Evolutionary conservation across 2,797 vertebrate species (phyloP).

Genomic region (Helostoma temminkii): DNA sequence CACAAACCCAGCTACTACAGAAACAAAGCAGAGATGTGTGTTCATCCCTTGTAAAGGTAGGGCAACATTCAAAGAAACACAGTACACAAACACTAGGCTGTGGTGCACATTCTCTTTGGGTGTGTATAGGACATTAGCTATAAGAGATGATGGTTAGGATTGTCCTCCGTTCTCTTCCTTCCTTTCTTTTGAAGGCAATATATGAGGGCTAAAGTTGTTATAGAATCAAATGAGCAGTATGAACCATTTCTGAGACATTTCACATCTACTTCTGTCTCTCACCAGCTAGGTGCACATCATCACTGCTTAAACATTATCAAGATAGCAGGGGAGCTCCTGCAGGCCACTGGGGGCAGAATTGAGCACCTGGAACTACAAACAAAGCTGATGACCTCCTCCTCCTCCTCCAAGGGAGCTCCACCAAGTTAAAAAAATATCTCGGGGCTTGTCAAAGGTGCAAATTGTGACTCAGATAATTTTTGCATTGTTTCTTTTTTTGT

Average conservation of each 20-base stretch:
- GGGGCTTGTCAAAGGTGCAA: conserved; percentile 76
- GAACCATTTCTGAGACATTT: conserved; percentile 6
- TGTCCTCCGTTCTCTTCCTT: background rate
- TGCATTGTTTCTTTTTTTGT: background rate
- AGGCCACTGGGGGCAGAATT: conserved; percentile 58
- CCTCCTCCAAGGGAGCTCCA: conserved; percentile 70
- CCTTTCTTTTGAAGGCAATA: conserved; percentile 18
- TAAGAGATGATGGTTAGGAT: conserved; percentile 4
- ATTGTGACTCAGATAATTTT: background rate
- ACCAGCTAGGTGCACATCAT: background rate
- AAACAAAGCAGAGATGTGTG: conserved; percentile 8
- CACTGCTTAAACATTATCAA: conserved; percentile 13
- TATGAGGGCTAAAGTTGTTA: conserved; percentile 12
- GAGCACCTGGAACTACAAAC: conserved; percentile 54
- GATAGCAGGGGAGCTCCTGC: conserved; percentile 70
- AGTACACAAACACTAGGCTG: background rate
- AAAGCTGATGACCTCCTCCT: conserved; percentile 56
- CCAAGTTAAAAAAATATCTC: conserved; percentile 70
- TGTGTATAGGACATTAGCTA: conserved; percentile 13
- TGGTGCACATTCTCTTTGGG: background rate
- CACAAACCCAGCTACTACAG: conserved; percentile 43
- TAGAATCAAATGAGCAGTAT: background rate
- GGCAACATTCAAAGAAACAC: background rate
- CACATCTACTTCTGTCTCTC: conserved; percentile 28
- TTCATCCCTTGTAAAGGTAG: background rate